Evolutionary conservation across 2,797 vertebrate genomes (phyloP).

Genomic region (Merluccius polli): DNA sequence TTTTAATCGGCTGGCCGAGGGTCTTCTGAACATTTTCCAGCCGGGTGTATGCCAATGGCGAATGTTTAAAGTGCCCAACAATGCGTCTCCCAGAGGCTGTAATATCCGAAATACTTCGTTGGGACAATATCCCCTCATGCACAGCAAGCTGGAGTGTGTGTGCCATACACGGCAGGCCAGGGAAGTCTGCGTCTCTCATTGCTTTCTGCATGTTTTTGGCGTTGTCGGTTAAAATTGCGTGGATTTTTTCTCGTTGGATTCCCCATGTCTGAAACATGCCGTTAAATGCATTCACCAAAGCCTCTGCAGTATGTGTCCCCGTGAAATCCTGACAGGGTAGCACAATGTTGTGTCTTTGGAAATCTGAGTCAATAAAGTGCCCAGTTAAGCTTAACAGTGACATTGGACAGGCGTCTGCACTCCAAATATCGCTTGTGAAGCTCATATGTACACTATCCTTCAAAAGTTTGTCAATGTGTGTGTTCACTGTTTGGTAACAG

Average conservation of each 20-base stretch:
- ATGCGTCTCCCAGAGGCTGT: neutral
- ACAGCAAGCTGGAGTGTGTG: neutral
- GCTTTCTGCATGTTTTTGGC: neutral
- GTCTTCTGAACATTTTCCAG: neutral
- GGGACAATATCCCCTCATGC: neutral
- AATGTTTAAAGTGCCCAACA: neutral
- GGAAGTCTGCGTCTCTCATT: neutral
- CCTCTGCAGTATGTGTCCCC: neutral
- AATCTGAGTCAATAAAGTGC: neutral
- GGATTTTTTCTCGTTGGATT: neutral
- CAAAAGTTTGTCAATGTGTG: neutral
- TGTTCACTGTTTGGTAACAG: neutral
- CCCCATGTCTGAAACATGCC: neutral
- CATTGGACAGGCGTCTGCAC: neutral
- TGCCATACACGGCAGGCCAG: neutral
- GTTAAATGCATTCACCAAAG: neutral
- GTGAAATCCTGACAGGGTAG: neutral
- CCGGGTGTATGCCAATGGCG: neutral
- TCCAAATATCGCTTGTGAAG: neutral
- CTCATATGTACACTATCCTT: neutral
- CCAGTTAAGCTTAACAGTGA: neutral
- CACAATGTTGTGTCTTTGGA: neutral
- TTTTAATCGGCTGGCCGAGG: neutral
- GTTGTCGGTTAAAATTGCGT: neutral
- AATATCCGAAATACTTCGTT: neutral